These are phyloP conservation scores for Cyclophora punctaria DNA, from an alignment of 2,888 invertebrate species.

Conservation along the genomic window DNA sequence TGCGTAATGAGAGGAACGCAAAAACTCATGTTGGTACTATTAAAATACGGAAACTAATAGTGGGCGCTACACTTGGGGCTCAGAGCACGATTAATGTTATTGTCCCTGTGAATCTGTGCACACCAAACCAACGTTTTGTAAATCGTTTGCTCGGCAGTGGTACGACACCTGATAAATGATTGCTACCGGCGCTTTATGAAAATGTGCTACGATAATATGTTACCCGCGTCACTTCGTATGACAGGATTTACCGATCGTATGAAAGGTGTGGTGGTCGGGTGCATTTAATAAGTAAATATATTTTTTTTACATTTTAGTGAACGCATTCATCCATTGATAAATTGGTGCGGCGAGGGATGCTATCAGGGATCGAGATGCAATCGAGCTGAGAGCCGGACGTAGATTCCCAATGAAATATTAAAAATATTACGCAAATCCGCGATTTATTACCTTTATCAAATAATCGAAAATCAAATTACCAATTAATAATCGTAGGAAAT, in stretches of 20 bases:
- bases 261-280: conserved; percentile 13
- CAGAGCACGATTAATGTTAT: conserved; percentile 45
- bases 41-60: conserved; percentile 31
- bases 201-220: conserved; percentile 47
- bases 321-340: conserved; percentile 11
- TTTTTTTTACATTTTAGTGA: conserved; percentile 5
- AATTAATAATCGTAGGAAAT: too few species aligned
- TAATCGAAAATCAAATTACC: too few species aligned
- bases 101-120: conserved; percentile 48
- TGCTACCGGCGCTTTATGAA: conserved; percentile 54
- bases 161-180: conserved; percentile 61
- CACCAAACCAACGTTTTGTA: conserved; percentile 55
- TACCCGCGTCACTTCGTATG: conserved; percentile 28
- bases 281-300: conserved; percentile 3
- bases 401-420: neutral
- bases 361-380: conserved; percentile 6
- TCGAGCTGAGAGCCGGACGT: conserved; percentile 2
- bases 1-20: conserved; percentile 38
- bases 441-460: too few species aligned
- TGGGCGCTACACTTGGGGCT: conserved; percentile 30
- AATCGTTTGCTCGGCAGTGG: conserved; percentile 48
- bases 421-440: too few species aligned
- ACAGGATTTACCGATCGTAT: conserved; percentile 19
- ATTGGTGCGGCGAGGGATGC: conserved; percentile 4
- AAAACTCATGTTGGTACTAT: conserved; percentile 29